phyloP scores from a whole-genome alignment of 2,113 vertebrate species.

The Anhinga anhinga region DNA sequence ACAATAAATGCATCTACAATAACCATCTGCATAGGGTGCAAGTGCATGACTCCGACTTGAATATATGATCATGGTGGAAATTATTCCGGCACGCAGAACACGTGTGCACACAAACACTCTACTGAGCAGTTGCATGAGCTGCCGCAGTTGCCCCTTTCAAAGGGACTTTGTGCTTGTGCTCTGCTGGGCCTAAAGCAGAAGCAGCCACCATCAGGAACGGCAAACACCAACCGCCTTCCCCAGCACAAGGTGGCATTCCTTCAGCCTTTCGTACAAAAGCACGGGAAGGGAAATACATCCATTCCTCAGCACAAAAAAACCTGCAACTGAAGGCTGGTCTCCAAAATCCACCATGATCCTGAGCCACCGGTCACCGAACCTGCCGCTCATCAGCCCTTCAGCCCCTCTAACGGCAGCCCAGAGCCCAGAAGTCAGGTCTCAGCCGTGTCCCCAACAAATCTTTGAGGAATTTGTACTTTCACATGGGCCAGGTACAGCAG shows the following conservation, averaged over 20 bases:
- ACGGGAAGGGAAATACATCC: neutral
- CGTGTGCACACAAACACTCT: accelerated
- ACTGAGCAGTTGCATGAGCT: neutral
- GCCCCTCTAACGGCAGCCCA: neutral
- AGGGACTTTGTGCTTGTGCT: neutral
- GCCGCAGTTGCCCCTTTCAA: accelerated
- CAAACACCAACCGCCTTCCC: neutral
- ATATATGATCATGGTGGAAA: accelerated
- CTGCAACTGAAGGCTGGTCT: accelerated
- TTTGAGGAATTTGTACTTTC: neutral
- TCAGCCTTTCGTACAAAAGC: accelerated
- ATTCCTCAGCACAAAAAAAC: neutral
- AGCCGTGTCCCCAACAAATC: accelerated
- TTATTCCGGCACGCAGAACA: neutral
- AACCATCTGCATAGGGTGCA: neutral
- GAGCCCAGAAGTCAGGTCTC: too few species aligned
- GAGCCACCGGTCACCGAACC: neutral
- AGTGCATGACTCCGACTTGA: neutral
- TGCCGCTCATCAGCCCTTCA: accelerated
- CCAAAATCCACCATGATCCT: neutral
- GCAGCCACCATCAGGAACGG: accelerated
- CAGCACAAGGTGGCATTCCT: accelerated
- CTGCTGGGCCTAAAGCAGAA: neutral
- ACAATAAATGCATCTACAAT: neutral
- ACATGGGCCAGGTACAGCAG: accelerated